phyloP scores from a whole-genome alignment of 1,140 invertebrate species.

The Philopotamus ludificatus region DNA sequence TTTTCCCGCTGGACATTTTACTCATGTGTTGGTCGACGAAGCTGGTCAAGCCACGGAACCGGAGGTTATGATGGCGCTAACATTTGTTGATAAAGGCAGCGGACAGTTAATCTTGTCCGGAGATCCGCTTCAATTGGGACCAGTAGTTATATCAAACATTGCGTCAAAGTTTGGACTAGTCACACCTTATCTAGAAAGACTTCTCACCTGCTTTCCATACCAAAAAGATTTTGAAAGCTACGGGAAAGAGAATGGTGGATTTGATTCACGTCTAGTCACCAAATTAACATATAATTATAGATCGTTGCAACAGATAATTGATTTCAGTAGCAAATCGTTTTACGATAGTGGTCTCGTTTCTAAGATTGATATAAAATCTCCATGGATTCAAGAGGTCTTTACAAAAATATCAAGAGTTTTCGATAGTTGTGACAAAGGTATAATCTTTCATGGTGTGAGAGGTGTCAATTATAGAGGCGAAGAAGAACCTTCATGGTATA shows the following conservation, averaged over 20 bases:
- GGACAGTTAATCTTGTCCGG: slow-evolving; percentile 82
- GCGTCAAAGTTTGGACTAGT: slow-evolving; percentile 65
- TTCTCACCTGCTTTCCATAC: slow-evolving; percentile 67
- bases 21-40: slow-evolving; percentile 87
- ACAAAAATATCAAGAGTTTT: slow-evolving; percentile 16
- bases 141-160: slow-evolving; percentile 70
- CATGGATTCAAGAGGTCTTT: slow-evolving; percentile 35
- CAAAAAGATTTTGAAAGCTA: slow-evolving; percentile 58
- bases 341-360: slow-evolving; percentile 72
- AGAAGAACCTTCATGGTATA: slow-evolving; percentile 88
- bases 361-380: slow-evolving; percentile 51
- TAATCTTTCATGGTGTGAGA: slow-evolving; percentile 81
- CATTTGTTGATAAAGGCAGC: slow-evolving; percentile 51
- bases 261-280: slow-evolving; percentile 69
- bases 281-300: slow-evolving; percentile 76
- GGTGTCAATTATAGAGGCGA: slow-evolving; percentile 71
- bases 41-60: slow-evolving; percentile 89
- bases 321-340: slow-evolving; percentile 76
- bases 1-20: slow-evolving; percentile 74
- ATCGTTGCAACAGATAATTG: slow-evolving; percentile 74
- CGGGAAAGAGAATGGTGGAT: slow-evolving; percentile 55
- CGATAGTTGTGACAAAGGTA: slow-evolving; percentile 49
- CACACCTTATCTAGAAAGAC: slow-evolving; percentile 69
- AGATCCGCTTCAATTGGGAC: slow-evolving; percentile 89
- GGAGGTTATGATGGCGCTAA: slow-evolving; percentile 77